These are phyloP conservation scores for Zoanthus solanderi DNA, from an alignment of 92 coral and sea anemone species.

Conservation along the genomic window DNA sequence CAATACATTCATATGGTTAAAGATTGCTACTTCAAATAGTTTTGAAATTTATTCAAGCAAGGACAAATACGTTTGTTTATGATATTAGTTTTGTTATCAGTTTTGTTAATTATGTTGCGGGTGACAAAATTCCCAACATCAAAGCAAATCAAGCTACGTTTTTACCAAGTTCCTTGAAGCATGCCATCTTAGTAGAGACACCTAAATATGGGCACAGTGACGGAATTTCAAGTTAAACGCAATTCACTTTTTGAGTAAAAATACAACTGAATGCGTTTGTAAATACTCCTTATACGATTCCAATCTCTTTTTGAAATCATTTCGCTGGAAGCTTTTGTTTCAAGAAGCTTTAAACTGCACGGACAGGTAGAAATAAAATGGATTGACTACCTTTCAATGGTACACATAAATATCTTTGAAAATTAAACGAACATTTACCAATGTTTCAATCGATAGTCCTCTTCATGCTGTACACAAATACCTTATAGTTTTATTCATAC, in stretches of 20 bases:
- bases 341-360: background rate
- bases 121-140: background rate
- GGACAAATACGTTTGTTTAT: slow-evolving; percentile 9
- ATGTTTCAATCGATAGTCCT: background rate
- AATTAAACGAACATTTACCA: background rate
- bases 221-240: background rate
- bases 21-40: background rate
- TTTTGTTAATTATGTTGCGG: slow-evolving; percentile 7
- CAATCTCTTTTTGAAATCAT: background rate
- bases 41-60: background rate
- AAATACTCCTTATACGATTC: background rate
- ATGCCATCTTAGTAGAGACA: slow-evolving; percentile 4
- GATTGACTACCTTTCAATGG: background rate
- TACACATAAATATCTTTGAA: background rate
- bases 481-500: background rate
- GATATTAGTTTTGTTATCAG: slow-evolving; percentile 9
- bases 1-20: slow-evolving; percentile 9
- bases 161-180: slow-evolving; percentile 14
- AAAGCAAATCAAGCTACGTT: slow-evolving; percentile 6
- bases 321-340: background rate
- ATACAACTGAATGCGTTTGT: background rate
- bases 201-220: background rate
- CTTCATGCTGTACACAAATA: background rate
- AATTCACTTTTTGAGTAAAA: background rate
- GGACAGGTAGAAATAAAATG: background rate